Evolutionary conservation across 2,797 vertebrate species (phyloP), one percentile per base, ranked within the genome.

Genomic region (Poecilia wingei): DNA sequence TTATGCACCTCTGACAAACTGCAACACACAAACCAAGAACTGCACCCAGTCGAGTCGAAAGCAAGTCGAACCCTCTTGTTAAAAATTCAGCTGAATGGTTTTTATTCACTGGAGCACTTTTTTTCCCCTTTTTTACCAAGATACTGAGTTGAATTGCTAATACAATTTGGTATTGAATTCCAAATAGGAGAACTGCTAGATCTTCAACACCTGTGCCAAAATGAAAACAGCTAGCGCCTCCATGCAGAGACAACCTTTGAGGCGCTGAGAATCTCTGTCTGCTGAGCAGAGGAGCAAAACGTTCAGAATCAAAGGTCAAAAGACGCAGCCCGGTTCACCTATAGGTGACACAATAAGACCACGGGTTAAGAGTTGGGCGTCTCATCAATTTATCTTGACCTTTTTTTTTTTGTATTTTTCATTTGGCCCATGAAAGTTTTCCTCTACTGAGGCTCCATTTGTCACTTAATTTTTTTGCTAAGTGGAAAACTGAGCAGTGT

Each of bases 301-400:
- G 8, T 25, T 68, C 36, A 36, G 31, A 64, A 22, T 18, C 33
- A 36, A 16, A 20, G 33, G 31, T 64, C 33, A 64, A 39, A 6
- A 20, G 61, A 64, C 3, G 3, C 3, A 66, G 6, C 33, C 18
- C 3, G 0, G 33, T 22, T 66, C 6, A 39, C 61, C 6, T 7
- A 66, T 18, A 66, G 33, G 33, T 39, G 28, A 59, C 57, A 59
- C 14, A 61, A 18, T 61, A 28, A 61, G 57, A 61, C 2, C 28
- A 1, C 0, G 0, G 57, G 28, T 61, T 33, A 18, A 61, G 28
- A 8, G 28, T 6, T 16, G 13, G 1, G n/a, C 0, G 3, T 14
- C 25, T 57, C 55, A 57, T 61, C 28, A 31, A 61, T 61, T 61
- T 59, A 59, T 59, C 28, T 59, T 31, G 6, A 28, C n/a, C 0